Evolutionary conservation across 2,888 invertebrate genomes (phyloP), one percentile per base, ranked within the genome.

Genomic region (Drosophila ezoana): DNA sequence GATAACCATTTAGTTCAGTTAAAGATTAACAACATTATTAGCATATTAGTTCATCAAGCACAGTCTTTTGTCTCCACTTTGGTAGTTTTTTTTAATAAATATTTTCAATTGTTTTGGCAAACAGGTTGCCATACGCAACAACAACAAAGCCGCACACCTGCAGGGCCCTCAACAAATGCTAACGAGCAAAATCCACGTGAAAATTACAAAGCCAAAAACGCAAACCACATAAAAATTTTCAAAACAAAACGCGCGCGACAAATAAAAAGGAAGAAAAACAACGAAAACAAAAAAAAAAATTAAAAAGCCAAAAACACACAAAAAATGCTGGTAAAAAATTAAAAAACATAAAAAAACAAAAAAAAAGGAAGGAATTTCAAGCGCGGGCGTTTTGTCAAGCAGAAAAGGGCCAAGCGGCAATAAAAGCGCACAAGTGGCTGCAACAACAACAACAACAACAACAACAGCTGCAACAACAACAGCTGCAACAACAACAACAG

Each of bases 381-480:
- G 81, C 74, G 78, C 64, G 63, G 62, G 76, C 71, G 67, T 82
- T 87, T 88, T 86, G 83, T 88, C 83, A 83, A 88, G 81, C 86
- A 76, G 73, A 70, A 79, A 75, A 89, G 72, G 79, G 76, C 63
- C 84, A 76, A 71, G 73, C 79, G 74, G 69, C 76, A 79, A 81
- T 78, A 84, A 79, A 73, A 81, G 83, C 81, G 66, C 81, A 83
- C 89, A 83, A 83, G 82, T 88, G 84, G 84, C 84, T 74, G 83
- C 76, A 56, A 49, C 86, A 75, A 67, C 66, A 83, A 57, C 72
- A 71, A 45, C 65, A 57, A 51, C 73, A 60, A 54, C 57, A 61
- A 49, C 47, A 49, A 37, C 20, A 20, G 3, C 76, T 52, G 43
- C 59, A 61, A 49, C 52, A 49, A 41, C 8, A 6, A 1, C 23